A percentile compares a stretch with the other conserved stretches of the same genome.
Evolutionary conservation across 2,797 vertebrate genomes (phyloP).

Genomic region (Vespertilio murinus): DNA sequence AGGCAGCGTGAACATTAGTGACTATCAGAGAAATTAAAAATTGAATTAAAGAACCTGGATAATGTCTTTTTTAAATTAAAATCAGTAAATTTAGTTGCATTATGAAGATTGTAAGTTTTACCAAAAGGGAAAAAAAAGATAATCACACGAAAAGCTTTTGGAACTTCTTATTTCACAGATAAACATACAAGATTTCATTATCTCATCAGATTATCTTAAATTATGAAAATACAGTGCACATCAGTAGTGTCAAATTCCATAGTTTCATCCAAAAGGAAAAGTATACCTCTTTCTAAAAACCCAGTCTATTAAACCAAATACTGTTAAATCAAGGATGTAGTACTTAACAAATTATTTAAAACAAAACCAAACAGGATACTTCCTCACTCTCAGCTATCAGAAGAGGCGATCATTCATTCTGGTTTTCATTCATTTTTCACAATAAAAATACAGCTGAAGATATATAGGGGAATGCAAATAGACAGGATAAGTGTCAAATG

Average conservation of each 20-base stretch:
- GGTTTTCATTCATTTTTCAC: conserved; percentile 4
- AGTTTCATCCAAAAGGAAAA: neutral
- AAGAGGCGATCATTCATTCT: neutral
- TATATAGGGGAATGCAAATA: neutral
- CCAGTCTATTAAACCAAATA: neutral
- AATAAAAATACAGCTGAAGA: neutral
- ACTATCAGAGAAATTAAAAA: conserved; percentile 47
- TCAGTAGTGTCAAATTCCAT: neutral
- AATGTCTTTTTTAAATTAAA: conserved; percentile 60
- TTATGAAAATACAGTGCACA: neutral
- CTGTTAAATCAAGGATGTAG: conserved; percentile 53
- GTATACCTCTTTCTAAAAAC: conserved; percentile 13
- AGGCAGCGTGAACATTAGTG: neutral
- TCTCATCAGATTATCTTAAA: conserved; percentile 27
- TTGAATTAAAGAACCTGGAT: conserved; percentile 27
- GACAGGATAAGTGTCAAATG: neutral
- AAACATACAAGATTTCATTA: neutral
- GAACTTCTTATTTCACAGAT: conserved; percentile 9
- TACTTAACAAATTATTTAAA: conserved; percentile 46
- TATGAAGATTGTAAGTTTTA: conserved; percentile 17
- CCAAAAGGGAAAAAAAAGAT: neutral
- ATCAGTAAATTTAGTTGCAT: conserved; percentile 48
- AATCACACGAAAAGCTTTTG: conserved; percentile 24
- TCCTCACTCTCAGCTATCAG: neutral
- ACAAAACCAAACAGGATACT: neutral